Evolutionary conservation across 2,113 vertebrate species (phyloP), one percentile per base, ranked within the genome.

Genomic region (Oxyura jamaicensis): DNA sequence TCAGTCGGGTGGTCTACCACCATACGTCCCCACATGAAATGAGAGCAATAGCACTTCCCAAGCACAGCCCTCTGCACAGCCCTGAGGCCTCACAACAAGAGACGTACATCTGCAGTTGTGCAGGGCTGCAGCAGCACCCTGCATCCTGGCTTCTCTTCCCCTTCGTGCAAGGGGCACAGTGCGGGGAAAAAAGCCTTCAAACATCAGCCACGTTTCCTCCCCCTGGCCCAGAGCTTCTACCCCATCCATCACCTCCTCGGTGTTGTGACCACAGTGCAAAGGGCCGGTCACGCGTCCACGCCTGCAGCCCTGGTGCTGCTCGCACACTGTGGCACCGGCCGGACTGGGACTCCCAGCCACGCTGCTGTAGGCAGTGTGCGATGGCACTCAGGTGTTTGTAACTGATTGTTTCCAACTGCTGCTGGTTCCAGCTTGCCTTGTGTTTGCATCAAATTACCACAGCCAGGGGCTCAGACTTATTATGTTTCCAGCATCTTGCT

Each of bases 311-410:
- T 5, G 50, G 16, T 13, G 36, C 39, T 6, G 11, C 1, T n/a
- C 4, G 1, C 0, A 2, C 3, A 0, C 22, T 1, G 53, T 48
- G 0, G 12, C 65, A 8, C 0, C 1, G 22, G 55, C 31, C 83
- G 7, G 12, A 76, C 19, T 0, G 0, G 71, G 42, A 44, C 59
- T 83, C 4, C 0, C 18, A 1, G 80, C 59, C 6, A 0, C 1
- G 0, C 16, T 10, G 60, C 83, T 59, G 76, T 26, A 44, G 63
- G 84, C 10, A 52, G 68, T 1, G 0, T 5, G 31, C 8, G 46
- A 39, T 12, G 44, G 23, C 6, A 6, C 75, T 71, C 88, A 12
- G 82, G 67, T 33, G 53, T 22, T 28, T 67, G 3, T 55, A 74
- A 94, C 8, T 39, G 72, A 88, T 39, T 58, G 55, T 42, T 96